Evolutionary conservation across 2,113 vertebrate genomes (phyloP).

Genomic region (Colius striatus): DNA sequence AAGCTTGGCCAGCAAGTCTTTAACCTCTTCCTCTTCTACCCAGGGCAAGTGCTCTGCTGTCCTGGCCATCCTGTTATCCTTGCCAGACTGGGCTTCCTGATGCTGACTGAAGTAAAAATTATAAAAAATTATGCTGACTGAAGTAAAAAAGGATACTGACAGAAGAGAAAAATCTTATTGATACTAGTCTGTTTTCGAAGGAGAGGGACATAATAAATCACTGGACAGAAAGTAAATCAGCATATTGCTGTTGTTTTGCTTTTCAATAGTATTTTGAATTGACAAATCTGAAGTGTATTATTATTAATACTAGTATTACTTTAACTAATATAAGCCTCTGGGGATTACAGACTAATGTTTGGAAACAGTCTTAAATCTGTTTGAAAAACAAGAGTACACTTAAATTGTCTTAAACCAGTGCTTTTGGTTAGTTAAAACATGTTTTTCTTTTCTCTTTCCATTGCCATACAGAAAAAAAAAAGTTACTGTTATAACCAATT

Average conservation of each 20-base stretch:
- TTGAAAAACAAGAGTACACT: neutral
- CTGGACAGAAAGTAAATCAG: neutral
- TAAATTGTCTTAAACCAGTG: neutral
- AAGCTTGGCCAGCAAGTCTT: too few species aligned
- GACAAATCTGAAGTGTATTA: neutral
- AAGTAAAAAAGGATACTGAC: neutral
- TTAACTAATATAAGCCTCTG: neutral
- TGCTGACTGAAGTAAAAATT: too few species aligned
- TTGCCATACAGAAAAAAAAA: neutral
- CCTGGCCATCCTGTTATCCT: too few species aligned
- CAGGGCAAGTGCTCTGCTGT: too few species aligned
- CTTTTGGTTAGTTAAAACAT: neutral
- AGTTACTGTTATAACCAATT: neutral
- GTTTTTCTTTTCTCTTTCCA: neutral
- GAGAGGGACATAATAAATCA: neutral
- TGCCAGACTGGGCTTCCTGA: too few species aligned
- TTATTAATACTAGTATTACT: neutral
- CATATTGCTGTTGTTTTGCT: neutral
- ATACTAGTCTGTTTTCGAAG: neutral
- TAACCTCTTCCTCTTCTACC: too few species aligned
- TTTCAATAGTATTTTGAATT: neutral
- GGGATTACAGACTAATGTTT: neutral
- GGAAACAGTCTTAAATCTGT: neutral
- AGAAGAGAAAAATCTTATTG: neutral
- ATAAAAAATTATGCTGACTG: neutral